Base-by-base conservation (phyloP, 2,797 vertebrate species). In the Nasua narica region DNA sequence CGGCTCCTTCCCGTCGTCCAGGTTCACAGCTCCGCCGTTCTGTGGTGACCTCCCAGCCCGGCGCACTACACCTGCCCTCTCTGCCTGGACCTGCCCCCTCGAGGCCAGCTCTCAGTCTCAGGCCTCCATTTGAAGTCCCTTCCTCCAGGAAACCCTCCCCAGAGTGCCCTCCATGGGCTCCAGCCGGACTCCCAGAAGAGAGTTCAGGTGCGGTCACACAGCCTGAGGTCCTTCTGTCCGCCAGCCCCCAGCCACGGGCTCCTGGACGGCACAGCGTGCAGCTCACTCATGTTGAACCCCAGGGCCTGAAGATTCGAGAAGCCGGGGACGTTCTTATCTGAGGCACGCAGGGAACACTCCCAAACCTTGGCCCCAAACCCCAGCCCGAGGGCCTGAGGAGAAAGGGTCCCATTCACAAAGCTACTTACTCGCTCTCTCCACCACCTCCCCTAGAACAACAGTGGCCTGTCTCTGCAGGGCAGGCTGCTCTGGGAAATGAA, bases 341-440 rank as follows among this genome's bases (percentile, higher is more conserved):
- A 95, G 25, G 35, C 32, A 76, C 0, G 43, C 48, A 7, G 48
- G n/a, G 23, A 92, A 87, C 23, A n/a, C 78, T 77, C 48, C 92
- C 60, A 70, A 96, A 72, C 62, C 35, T 54, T 60, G 92, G 77
- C n/a, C 23, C 48, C 90, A 43, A 43, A 43, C 43, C 43, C 65
- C 86, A 48, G 79, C 52, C 74, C 69, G 40, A 67, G 82, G 52
- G 48, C 82, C 60, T 60, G 52, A 82, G 58, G 67, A 92, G 78
- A 95, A 97, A 95, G 78, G 94, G 76, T 97, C 94, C 91, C 88
- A 98, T 98, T 98, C 94, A 98, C 97, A 92, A 25, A 91, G 95
- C 96, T 95, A 97, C 91, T 98, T 85, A 97, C 96, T 97, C 86
- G 91, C 94, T 95, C 97, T 96, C 96, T 96, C 83, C 93, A 96